These are phyloP conservation scores for Yponomeuta plumbellus DNA, from an alignment of 2,888 invertebrate species.

Conservation along the genomic window DNA sequence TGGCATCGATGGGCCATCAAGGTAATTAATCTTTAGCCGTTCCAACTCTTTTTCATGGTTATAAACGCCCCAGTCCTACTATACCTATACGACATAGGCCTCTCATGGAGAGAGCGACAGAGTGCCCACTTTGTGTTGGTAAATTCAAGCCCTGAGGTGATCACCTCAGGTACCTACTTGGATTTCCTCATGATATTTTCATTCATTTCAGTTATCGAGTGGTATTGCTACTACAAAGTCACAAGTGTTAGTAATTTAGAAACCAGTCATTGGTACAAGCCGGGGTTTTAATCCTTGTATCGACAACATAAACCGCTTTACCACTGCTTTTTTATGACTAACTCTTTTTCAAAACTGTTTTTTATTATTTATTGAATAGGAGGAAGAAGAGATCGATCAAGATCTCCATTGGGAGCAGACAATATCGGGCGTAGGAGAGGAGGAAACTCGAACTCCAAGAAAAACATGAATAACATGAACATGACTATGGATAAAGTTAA, in stretches of 20 bases:
- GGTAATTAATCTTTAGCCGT: conserved; percentile 6
- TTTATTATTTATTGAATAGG: conserved; percentile 7
- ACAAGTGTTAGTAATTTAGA: no score
- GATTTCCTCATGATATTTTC: no score
- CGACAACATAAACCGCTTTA: background rate
- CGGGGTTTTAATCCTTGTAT: background rate
- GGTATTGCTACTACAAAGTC: no score
- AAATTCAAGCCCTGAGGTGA: no score
- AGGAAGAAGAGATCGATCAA: conserved; percentile 48
- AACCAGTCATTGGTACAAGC: background rate
- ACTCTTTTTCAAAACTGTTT: background rate
- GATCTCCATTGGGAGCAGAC: conserved; percentile 50
- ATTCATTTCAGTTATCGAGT: no score
- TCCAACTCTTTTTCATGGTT: background rate
- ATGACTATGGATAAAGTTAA: conserved; percentile 9
- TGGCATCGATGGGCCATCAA: conserved; percentile 2
- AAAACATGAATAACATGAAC: background rate
- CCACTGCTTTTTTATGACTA: background rate
- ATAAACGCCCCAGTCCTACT: no score
- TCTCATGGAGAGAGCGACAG: no score
- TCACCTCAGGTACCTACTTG: no score
- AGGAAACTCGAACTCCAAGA: conserved; percentile 16
- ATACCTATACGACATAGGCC: no score
- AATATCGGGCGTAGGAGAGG: conserved; percentile 46
- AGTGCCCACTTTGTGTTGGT: no score